Conservation (phyloP, 2,888 invertebrate species). For the Cantharis rustica region DNA sequence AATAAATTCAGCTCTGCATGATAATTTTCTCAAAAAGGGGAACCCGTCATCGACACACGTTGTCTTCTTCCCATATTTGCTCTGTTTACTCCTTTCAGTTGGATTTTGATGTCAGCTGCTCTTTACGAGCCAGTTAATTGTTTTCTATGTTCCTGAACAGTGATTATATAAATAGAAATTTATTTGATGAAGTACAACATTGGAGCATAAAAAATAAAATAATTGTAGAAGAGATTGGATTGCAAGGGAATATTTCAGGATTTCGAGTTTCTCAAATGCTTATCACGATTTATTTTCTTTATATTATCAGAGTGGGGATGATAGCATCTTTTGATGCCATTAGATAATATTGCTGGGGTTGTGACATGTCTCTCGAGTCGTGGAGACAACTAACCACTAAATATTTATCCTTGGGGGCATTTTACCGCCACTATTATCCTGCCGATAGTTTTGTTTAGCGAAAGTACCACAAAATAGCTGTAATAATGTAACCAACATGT, state of each 20-base stretch:
- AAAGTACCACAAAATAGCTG: not conserved
- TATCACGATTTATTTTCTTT: not conserved
- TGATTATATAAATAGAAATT: not conserved
- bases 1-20: not conserved
- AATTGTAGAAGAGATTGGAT: not conserved
- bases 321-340: not conserved
- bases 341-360: not conserved
- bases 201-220: not conserved
- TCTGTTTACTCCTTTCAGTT: not conserved
- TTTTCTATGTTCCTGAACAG: not conserved
- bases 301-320: not conserved
- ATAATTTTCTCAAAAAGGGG: not conserved
- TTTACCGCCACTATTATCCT: not conserved
- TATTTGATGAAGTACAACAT: not conserved
- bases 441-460: not conserved
- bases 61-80: not conserved
- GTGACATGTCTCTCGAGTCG: not conserved
- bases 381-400: not conserved
- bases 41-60: not conserved
- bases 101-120: not conserved
- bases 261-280: not conserved
- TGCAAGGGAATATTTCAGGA: not conserved
- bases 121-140: not conserved
- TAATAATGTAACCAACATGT: not conserved
- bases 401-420: not conserved